Conservation (phyloP, 2,888 invertebrate species). For the Cremastinae sp. region DNA sequence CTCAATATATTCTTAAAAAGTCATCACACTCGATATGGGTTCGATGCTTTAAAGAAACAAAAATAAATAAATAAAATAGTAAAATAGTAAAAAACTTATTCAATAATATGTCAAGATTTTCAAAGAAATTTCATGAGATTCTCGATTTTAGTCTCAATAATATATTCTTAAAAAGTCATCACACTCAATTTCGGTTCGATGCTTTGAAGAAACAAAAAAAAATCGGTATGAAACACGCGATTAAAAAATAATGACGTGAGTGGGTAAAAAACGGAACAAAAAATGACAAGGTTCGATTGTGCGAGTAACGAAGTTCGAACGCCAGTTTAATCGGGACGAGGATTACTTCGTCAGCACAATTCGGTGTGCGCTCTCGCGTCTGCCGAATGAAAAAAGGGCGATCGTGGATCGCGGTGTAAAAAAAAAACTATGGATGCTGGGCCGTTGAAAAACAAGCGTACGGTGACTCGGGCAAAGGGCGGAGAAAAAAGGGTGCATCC, state of each 20-base stretch:
- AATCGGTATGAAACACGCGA: background rate
- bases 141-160: no score
- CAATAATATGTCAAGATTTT: no score
- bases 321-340: conserved; percentile 3
- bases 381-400: conserved; percentile 35
- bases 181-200: no score
- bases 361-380: conserved; percentile 31
- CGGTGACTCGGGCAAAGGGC: conserved; percentile 43
- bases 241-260: background rate
- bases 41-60: conserved; percentile 31
- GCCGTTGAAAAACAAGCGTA: conserved; percentile 53
- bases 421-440: conserved; percentile 42
- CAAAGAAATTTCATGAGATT: no score
- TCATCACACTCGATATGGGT: conserved; percentile 39
- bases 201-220: no score
- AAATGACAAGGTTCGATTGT: background rate
- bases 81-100: no score
- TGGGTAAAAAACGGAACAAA: background rate
- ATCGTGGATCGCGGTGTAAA: conserved; percentile 34
- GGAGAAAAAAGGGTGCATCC: conserved; percentile 27
- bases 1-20: no score
- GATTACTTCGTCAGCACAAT: conserved; percentile 52
- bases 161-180: no score
- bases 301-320: conserved; percentile 1
- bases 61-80: no score